phyloP scores from a whole-genome alignment of 2,888 invertebrate species.

The Parapristionchus giblindavisi region DNA sequence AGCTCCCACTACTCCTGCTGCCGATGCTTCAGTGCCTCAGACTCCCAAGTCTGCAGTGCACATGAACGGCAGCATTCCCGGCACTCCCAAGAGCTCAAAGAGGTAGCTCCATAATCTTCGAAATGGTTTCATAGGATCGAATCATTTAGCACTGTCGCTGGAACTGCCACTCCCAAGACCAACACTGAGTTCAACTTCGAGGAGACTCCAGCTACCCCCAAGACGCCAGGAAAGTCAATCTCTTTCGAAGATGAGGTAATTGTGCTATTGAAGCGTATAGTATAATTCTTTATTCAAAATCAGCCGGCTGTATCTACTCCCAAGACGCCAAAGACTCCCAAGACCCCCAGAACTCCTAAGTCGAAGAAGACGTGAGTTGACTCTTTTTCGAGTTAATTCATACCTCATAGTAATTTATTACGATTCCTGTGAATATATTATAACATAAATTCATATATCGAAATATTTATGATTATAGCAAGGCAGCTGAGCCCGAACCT shows the following conservation, averaged over 20 bases:
- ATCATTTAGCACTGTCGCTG: conserved; percentile 36
- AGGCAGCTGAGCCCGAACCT: conserved; percentile 44
- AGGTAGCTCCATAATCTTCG: not conserved
- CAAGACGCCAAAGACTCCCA: conserved; percentile 58
- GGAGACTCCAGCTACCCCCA: conserved; percentile 59
- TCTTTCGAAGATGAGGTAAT: conserved; percentile 36
- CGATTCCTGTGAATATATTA: not conserved
- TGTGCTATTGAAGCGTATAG: not conserved
- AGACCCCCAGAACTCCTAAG: conserved; percentile 59
- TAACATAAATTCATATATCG: no score
- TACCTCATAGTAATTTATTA: not conserved
- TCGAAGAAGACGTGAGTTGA: conserved; percentile 59
- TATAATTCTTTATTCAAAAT: not conserved
- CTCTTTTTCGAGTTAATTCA: conserved; percentile 40
- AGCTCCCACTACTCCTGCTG: conserved; percentile 43
- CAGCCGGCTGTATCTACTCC: conserved; percentile 32
- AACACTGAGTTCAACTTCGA: conserved; percentile 56
- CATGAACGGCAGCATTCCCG: conserved; percentile 52
- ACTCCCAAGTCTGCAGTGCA: conserved; percentile 38
- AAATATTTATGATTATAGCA: conserved; percentile 45
- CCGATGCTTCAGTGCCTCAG: conserved; percentile 38
- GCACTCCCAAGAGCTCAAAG: conserved; percentile 45
- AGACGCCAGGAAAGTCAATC: conserved; percentile 40
- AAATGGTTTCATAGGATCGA: conserved; percentile 1
- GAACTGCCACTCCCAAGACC: conserved; percentile 46